Evolutionary conservation across 2,888 invertebrate genomes (phyloP).

Genomic region (Ectropis crepuscularia): DNA sequence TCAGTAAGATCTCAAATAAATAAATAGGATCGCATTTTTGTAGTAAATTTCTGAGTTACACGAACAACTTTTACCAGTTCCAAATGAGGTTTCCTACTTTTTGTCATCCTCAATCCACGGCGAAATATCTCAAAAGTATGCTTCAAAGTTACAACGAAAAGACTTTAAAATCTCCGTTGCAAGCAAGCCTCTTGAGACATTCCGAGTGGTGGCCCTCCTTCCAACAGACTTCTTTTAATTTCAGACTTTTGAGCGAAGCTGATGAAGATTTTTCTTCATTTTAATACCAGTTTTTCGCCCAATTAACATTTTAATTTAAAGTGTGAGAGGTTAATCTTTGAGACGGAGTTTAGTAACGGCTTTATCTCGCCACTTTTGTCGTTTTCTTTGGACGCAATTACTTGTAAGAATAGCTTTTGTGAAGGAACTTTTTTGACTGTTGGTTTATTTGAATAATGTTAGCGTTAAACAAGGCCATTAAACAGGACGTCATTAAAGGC

Average conservation of each 20-base stretch:
- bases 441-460: background rate
- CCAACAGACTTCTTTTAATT: conserved; percentile 32
- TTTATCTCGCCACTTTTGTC: background rate
- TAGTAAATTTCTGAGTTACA: background rate
- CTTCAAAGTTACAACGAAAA: conserved; percentile 7
- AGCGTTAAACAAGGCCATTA: too few relatives aligned
- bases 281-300: conserved; percentile 9
- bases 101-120: background rate
- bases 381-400: background rate
- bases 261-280: conserved; percentile 26
- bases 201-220: conserved; percentile 15
- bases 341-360: background rate
- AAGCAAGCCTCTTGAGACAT: conserved; percentile 29
- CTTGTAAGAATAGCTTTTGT: too few relatives aligned
- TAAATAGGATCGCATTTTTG: background rate
- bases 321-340: conserved; percentile 10
- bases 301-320: conserved; percentile 26
- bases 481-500: too few relatives aligned
- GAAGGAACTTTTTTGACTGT: too few relatives aligned
- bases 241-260: conserved; percentile 23
- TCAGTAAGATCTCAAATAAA: too few relatives aligned
- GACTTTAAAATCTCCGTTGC: conserved; percentile 19
- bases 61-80: background rate
- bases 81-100: background rate
- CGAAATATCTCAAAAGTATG: conserved; percentile 3